A percentile compares a stretch with the other conserved stretches of the same genome.
Evolutionary conservation across 2,888 invertebrate species (phyloP).

Genomic region (Aporophyla lueneburgensis): DNA sequence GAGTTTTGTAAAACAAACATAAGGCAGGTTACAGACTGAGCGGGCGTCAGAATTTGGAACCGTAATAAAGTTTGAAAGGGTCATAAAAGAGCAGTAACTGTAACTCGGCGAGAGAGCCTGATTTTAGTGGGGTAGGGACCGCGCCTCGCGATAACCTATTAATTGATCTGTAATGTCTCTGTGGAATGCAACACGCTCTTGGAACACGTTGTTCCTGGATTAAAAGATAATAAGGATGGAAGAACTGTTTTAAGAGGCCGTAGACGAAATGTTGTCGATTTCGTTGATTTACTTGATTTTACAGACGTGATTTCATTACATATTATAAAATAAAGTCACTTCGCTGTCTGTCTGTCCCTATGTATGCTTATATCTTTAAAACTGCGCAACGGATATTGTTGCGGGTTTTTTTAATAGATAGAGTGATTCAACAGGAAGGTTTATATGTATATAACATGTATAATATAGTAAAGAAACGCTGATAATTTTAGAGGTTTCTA

Average conservation of each 20-base stretch:
- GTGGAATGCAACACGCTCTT: conserved; percentile 59
- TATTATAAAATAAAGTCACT: no score
- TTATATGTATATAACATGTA: no score
- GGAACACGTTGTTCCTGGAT: conserved; percentile 19
- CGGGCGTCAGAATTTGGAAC: conserved; percentile 84
- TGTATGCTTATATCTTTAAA: no score
- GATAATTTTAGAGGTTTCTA: no score
- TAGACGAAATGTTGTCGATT: no score
- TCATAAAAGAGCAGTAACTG: conserved; percentile 90
- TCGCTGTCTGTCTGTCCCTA: no score
- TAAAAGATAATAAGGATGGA: neutral
- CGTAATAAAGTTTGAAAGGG: conserved; percentile 90
- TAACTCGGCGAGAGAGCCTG: conserved; percentile 87
- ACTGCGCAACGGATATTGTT: no score
- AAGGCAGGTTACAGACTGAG: conserved; percentile 75
- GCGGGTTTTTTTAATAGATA: no score
- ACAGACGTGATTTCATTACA: no score
- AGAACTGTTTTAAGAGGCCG: neutral
- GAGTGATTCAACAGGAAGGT: no score
- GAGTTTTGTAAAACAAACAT: conserved; percentile 85
- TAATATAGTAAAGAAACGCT: no score
- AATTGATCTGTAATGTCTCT: conserved; percentile 84
- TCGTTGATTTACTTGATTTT: no score
- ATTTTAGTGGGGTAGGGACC: conserved; percentile 87
- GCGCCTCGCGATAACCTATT: conserved; percentile 85